A percentile compares a stretch with the other conserved stretches of the same genome.
Evolutionary conservation across 1,140 invertebrate species (phyloP).

Genomic region (Tachypleus tridentatus): DNA sequence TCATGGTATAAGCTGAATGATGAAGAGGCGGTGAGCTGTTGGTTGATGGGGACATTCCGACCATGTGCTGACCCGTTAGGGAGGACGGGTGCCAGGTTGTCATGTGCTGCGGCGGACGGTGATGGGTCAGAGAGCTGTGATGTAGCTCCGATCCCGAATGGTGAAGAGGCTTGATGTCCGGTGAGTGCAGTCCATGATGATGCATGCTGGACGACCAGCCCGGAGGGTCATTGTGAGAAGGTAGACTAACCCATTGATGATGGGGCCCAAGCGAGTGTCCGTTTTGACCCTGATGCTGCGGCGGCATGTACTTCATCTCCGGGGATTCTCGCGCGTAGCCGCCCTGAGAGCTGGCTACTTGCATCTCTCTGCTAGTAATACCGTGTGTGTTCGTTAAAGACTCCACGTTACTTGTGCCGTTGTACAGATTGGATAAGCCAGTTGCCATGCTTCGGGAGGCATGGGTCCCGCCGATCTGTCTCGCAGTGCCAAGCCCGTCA

Average conservation of each 20-base stretch:
- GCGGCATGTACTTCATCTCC: slow-evolving; percentile 90
- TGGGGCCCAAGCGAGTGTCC: slow-evolving; percentile 47
- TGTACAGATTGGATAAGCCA: slow-evolving; percentile 23
- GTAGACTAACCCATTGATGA: slow-evolving; percentile 50
- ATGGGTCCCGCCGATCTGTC: no score
- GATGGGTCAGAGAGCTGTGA: slow-evolving; percentile 43
- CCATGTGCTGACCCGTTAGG: slow-evolving; percentile 39
- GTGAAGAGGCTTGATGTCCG: slow-evolving; percentile 36
- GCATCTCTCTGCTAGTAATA: slow-evolving; percentile 18
- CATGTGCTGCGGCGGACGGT: slow-evolving; percentile 27
- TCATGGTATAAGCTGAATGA: slow-evolving; percentile 34
- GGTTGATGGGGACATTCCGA: slow-evolving; percentile 20
- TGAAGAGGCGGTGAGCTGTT: slow-evolving; percentile 25
- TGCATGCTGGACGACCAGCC: slow-evolving; percentile 45
- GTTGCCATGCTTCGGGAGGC: slow-evolving; percentile 20
- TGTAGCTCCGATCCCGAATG: slow-evolving; percentile 24
- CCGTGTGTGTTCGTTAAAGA: not conserved
- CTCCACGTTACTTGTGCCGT: slow-evolving; percentile 16
- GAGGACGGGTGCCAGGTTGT: slow-evolving; percentile 22
- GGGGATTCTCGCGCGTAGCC: slow-evolving; percentile 48
- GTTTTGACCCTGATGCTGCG: slow-evolving; percentile 56
- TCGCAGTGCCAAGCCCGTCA: no score
- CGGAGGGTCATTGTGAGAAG: slow-evolving; percentile 52
- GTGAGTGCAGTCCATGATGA: slow-evolving; percentile 21
- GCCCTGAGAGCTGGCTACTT: slow-evolving; percentile 39